Evolutionary conservation across 2,113 vertebrate species (phyloP).

Genomic region (Gallinago jamesoni): DNA sequence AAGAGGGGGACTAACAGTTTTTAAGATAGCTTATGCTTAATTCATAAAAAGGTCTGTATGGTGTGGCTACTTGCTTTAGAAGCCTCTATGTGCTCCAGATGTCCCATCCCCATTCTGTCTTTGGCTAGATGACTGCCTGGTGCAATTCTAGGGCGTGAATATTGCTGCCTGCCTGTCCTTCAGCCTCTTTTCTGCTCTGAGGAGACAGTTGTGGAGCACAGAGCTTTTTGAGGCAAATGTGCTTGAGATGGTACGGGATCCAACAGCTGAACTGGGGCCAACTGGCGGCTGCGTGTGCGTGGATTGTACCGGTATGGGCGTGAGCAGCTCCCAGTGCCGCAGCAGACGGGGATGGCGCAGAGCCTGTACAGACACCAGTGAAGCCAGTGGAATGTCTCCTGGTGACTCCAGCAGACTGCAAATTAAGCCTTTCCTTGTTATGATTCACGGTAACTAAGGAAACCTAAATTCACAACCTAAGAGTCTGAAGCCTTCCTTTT

Average conservation of each 20-base stretch:
- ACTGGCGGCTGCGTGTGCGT: accelerated
- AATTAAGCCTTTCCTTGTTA: conserved; percentile 30
- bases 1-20: neutral
- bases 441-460: conserved; percentile 63
- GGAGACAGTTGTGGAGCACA: neutral
- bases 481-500: neutral
- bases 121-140: neutral
- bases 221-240: neutral
- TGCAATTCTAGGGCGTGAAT: neutral
- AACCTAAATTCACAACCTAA: conserved; percentile 17
- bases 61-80: neutral
- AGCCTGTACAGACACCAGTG: neutral
- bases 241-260: neutral
- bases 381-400: conserved; percentile 24
- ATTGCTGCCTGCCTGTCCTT: neutral
- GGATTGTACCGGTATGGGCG: neutral
- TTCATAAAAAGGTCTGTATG: neutral
- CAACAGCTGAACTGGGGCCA: neutral
- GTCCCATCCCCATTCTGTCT: neutral
- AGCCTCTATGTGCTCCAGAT: neutral
- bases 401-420: conserved; percentile 48
- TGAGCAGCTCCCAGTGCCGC: neutral
- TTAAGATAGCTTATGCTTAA: neutral
- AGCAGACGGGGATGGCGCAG: neutral
- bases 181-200: neutral